Evolutionary conservation across 2,888 invertebrate genomes (phyloP).

Genomic region (Asteroscopus sphinx): DNA sequence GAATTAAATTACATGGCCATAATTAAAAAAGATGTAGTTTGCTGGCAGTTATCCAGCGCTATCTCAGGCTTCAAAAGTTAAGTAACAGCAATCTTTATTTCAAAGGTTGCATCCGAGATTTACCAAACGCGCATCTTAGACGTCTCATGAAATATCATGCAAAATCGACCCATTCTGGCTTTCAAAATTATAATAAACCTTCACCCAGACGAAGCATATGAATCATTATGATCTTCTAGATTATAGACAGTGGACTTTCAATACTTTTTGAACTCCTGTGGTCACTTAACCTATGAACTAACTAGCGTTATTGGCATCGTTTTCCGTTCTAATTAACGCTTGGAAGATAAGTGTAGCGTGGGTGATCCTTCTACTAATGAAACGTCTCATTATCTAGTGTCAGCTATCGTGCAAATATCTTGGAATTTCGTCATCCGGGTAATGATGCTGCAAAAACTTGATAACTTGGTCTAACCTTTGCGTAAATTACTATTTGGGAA

Average conservation of each 20-base stretch:
- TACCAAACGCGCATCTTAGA: too few species aligned
- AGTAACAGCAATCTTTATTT: too few species aligned
- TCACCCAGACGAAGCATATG: not conserved
- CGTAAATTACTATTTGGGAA: too few species aligned
- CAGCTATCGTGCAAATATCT: too few species aligned
- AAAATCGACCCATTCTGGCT: not conserved
- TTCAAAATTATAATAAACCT: not conserved
- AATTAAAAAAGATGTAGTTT: too few species aligned
- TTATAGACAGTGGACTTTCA: not conserved
- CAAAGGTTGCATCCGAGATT: not conserved
- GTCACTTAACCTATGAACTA: slow-evolving; percentile 7
- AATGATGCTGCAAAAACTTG: too few species aligned
- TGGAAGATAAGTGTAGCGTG: slow-evolving; percentile 1
- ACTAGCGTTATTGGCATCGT: slow-evolving; percentile 12
- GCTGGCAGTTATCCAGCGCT: too few species aligned
- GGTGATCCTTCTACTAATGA: not conserved
- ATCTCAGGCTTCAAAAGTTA: too few species aligned
- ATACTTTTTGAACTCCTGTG: slow-evolving; percentile 1
- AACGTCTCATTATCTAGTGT: too few species aligned
- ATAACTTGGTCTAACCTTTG: too few species aligned
- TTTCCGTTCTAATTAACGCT: slow-evolving; percentile 18
- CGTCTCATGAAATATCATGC: not conserved
- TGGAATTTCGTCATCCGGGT: too few species aligned
- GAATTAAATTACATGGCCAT: slow-evolving; percentile 6
- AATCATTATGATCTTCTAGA: not conserved